phyloP scores from a whole-genome alignment of 2,797 vertebrate genomes.

The Neosalanx taihuensis region DNA sequence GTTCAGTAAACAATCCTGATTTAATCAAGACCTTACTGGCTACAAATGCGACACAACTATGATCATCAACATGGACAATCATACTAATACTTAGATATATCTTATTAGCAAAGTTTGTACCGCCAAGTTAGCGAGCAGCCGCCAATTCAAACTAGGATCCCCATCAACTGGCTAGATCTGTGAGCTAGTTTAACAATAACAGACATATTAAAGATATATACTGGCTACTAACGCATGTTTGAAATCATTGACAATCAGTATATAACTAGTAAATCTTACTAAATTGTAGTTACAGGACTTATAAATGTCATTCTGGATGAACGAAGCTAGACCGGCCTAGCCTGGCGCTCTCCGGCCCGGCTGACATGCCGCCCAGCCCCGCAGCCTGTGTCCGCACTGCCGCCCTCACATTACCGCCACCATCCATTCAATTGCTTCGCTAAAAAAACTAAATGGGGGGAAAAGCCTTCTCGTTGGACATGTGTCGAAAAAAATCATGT shows the following conservation, averaged over 20 bases:
- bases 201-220: no score
- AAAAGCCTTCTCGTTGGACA: not conserved
- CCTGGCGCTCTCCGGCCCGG: conserved; percentile 69
- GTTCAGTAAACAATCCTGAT: not conserved
- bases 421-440: conserved; percentile 32
- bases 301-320: no score
- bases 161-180: not conserved
- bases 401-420: conserved; percentile 51
- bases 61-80: no score
- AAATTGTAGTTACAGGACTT: no score
- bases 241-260: not conserved
- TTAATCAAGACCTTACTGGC: no score
- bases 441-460: not conserved
- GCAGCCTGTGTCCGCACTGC: conserved; percentile 47
- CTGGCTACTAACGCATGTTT: not conserved
- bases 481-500: accelerated
- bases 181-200: no score
- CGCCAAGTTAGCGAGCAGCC: no score
- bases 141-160: no score
- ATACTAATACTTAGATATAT: not conserved
- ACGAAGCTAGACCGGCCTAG: not conserved
- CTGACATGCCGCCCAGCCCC: conserved; percentile 60
- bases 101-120: not conserved
- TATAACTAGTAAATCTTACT: no score
- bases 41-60: no score